Evolutionary conservation across 2,888 invertebrate species (phyloP).

Genomic region (Tetheella fluctuosa): DNA sequence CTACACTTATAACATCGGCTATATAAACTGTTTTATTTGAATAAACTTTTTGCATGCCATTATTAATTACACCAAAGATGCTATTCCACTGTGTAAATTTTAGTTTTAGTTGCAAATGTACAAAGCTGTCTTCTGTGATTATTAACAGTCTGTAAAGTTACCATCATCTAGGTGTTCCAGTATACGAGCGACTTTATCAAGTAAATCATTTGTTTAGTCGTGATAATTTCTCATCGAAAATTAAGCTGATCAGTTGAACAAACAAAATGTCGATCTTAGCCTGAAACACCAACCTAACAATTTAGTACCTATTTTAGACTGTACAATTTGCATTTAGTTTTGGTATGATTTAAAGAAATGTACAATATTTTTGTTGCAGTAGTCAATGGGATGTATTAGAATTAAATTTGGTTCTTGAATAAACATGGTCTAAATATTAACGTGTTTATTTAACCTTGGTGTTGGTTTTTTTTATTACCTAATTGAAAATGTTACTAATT

Average conservation of each 20-base stretch:
- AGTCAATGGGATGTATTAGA: slow-evolving; percentile 38
- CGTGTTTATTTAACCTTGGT: slow-evolving; percentile 53
- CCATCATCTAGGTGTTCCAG: slow-evolving; percentile 13
- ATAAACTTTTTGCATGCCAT: slow-evolving; percentile 7
- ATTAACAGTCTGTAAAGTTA: slow-evolving; percentile 17
- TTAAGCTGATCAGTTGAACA: neutral
- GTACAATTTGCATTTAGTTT: slow-evolving; percentile 33
- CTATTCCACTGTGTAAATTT: neutral
- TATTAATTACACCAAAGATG: slow-evolving; percentile 11
- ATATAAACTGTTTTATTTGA: neutral
- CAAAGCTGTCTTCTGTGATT: slow-evolving; percentile 23
- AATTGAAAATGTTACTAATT: no score
- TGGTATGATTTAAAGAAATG: neutral
- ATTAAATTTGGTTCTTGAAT: slow-evolving; percentile 40
- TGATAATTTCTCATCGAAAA: no score
- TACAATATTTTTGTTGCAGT: slow-evolving; percentile 15
- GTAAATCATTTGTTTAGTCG: neutral
- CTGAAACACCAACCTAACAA: slow-evolving; percentile 5
- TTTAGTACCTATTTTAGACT: slow-evolving; percentile 18
- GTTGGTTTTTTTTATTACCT: slow-evolving; percentile 22
- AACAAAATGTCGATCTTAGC: neutral
- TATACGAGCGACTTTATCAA: neutral
- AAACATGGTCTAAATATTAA: slow-evolving; percentile 38
- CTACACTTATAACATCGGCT: neutral
- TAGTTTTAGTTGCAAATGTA: slow-evolving; percentile 23